A percentile compares a stretch with the other conserved stretches of the same genome.
These are phyloP conservation scores for Doryteuthis pealeii DNA, from an alignment of 1,140 invertebrate genomes.

Conservation along the genomic window DNA sequence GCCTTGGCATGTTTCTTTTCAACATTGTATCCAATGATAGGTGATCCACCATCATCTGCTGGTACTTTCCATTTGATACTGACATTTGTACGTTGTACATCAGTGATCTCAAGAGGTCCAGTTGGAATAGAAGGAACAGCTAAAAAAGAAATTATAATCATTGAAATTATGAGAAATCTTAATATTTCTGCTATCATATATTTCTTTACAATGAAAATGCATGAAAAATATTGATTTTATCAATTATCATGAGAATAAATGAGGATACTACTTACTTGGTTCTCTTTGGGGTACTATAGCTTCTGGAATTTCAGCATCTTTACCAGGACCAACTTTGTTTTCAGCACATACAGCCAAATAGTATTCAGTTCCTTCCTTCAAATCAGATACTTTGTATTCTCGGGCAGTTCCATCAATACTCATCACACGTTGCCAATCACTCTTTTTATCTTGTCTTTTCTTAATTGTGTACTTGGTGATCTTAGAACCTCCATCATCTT, in stretches of 20 bases:
- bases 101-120: conserved; percentile 66
- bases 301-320: conserved; percentile 77
- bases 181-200: no score
- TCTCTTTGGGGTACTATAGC: conserved; percentile 85
- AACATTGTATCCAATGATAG: conserved; percentile 89
- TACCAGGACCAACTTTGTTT: conserved; percentile 90
- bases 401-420: conserved; percentile 34
- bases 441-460: conserved; percentile 28
- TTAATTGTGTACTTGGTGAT: conserved; percentile 62
- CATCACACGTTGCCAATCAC: conserved; percentile 48
- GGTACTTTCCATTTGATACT: conserved; percentile 95
- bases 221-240: no score
- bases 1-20: conserved; percentile 79
- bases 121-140: conserved; percentile 26
- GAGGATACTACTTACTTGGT: conserved; percentile 65
- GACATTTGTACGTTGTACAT: conserved; percentile 65
- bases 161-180: background rate
- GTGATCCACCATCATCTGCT: conserved; percentile 95
- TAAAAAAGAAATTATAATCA: no score
- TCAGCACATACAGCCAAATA: conserved; percentile 94
- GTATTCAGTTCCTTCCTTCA: conserved; percentile 92
- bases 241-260: no score
- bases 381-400: conserved; percentile 69
- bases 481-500: conserved; percentile 88
- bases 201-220: no score